These are phyloP conservation scores for Ispidina picta DNA, from an alignment of 2,797 vertebrate species.

Conservation along the genomic window DNA sequence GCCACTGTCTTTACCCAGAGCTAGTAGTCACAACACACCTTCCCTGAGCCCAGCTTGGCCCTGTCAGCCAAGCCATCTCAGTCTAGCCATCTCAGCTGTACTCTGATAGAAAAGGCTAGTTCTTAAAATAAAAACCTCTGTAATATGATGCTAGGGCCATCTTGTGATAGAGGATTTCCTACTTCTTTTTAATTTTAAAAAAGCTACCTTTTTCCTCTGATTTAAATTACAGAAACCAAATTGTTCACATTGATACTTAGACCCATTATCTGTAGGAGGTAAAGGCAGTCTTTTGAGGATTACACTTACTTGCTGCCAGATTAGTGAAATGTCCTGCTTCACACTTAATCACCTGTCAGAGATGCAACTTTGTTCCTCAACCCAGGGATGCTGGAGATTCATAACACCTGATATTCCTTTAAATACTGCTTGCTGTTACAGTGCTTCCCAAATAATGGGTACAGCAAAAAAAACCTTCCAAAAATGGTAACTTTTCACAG, in stretches of 20 bases:
- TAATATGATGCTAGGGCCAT: background rate
- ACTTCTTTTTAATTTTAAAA: background rate
- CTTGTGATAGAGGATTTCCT: background rate
- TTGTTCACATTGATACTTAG: background rate
- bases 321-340: background rate
- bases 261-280: background rate
- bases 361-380: background rate
- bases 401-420: background rate
- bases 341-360: background rate
- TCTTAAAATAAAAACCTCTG: background rate
- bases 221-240: background rate
- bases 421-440: background rate
- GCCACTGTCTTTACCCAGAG: background rate
- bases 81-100: background rate
- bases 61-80: background rate
- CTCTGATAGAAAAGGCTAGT: background rate
- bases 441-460: background rate
- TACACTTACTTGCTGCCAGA: background rate
- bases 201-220: background rate
- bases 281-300: background rate
- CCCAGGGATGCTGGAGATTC: background rate
- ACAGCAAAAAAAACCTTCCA: background rate
- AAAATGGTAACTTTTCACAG: background rate
- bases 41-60: fast-evolving
- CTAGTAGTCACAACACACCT: background rate